phyloP scores from a whole-genome alignment of 2,888 invertebrate species.

The Idaea straminata region DNA sequence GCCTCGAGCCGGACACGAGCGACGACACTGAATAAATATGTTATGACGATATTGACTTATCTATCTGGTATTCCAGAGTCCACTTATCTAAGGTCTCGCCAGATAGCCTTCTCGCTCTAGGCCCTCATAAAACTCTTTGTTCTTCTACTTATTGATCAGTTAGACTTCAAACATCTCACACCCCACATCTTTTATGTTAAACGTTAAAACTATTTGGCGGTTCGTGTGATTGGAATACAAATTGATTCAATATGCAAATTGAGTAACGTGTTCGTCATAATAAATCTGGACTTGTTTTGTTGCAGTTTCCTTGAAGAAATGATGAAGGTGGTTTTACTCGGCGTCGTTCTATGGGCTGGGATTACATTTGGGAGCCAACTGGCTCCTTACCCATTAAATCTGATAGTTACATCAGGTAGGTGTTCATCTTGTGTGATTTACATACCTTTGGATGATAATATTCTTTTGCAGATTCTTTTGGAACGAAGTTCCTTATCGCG shows the following conservation, averaged over 20 bases:
- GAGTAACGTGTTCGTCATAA: constrained; percentile 20
- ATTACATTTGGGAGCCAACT: constrained; percentile 67
- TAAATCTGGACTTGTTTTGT: constrained; percentile 36
- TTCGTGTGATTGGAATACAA: constrained; percentile 40
- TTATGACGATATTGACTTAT: constrained; percentile 39
- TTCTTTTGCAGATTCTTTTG: constrained; percentile 2
- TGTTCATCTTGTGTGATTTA: constrained; percentile 7
- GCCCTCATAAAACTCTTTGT: constrained; percentile 58
- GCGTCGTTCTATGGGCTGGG: constrained; percentile 71
- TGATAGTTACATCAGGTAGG: constrained; percentile 61
- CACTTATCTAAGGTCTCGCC: constrained; percentile 51
- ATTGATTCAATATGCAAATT: constrained; percentile 38
- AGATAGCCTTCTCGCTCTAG: constrained; percentile 51
- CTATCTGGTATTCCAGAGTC: constrained; percentile 39
- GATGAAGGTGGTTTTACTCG: constrained; percentile 70
- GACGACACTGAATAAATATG: constrained; percentile 13
- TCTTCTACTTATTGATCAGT: constrained; percentile 51
- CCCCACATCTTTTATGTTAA: constrained; percentile 42
- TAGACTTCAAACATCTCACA: constrained; percentile 41
- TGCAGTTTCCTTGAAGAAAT: constrained; percentile 76
- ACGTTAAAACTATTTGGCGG: constrained; percentile 42
- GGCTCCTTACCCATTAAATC: constrained; percentile 71
- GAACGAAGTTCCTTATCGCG: too few relatives aligned
- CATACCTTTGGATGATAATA: background rate
- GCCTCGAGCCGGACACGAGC: constrained; percentile 35